phyloP scores from a whole-genome alignment of 1,140 invertebrate genomes.

The Lineus longissimus region DNA sequence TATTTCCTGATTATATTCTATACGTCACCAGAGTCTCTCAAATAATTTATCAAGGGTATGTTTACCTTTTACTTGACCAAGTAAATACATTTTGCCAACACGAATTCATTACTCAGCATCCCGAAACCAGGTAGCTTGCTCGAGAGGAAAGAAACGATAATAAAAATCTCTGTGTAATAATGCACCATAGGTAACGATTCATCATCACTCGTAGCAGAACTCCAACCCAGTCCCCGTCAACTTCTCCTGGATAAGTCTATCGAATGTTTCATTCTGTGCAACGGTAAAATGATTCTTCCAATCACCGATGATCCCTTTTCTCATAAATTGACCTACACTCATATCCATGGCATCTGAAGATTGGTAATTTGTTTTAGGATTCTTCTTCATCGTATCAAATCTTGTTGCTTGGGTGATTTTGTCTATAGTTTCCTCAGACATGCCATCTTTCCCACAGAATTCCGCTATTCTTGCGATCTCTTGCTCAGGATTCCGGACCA shows the following conservation, averaged over 20 bases:
- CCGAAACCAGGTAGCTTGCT: no score
- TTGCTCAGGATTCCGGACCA: neutral
- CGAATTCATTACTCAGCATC: no score
- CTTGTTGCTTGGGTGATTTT: neutral
- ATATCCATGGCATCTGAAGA: neutral
- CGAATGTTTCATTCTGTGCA: neutral
- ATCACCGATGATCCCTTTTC: neutral
- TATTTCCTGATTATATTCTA: no score
- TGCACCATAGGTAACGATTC: no score
- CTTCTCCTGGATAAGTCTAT: neutral
- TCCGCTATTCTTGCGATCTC: neutral
- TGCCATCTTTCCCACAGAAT: neutral
- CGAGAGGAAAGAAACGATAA: no score
- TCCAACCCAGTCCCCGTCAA: neutral
- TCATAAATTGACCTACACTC: neutral
- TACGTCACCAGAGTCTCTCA: no score
- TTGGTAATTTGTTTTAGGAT: neutral
- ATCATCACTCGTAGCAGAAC: neutral
- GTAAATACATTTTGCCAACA: no score
- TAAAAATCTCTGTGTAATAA: no score
- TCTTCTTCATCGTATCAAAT: neutral
- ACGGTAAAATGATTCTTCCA: constrained; percentile 10
- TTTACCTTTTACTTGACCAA: no score
- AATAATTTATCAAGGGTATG: no score
- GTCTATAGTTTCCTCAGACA: neutral